Evolutionary conservation across 30 jellyfish, hydroid and myxozoan species (phyloP), one percentile per base, ranked within the genome.

Genomic region (Cassiopea andromeda): DNA sequence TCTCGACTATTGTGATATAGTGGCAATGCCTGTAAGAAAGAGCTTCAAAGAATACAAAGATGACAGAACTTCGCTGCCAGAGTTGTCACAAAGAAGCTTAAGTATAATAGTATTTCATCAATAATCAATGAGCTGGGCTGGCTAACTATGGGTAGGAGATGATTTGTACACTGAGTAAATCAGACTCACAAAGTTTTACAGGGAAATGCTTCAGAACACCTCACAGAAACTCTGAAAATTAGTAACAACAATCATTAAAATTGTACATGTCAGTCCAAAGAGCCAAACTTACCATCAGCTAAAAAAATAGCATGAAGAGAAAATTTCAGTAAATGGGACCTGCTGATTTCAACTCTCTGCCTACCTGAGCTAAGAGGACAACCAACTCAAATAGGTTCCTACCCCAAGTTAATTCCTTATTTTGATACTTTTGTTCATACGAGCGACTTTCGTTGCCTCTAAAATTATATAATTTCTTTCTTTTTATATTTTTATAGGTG

Each of bases 361-460:
- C 93, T 85, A 72, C 85, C 79, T 81, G 71, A 84, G 92, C 92
- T 84, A 79, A 84, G 92, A 85, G 80, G 48, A 84, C 86, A 84
- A 84, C 85, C 60, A 75, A 85, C 74, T 54, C 58, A 19, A 85
- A 75, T 1, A 60, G 87, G 1, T 85, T 85, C 58, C 60, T 84
- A 81, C 81, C 89, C 69, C 80, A 81, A 19, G 91, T 17, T 70
- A 19, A 70, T 12, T 70, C 48, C 50, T 70, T 70, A 70, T 70
- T 70, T 16, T n/a, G 89, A 60, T 58, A 79, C 88, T 79, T 27
- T 27, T 79, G 15, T 79, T 79, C 77, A 79, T 79, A 57, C 77
- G 54, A 79, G 57, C 54, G 60, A 73, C 27, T 73, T 73, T 66
- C 75, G 8, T 19, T 66, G 15, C 60, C 46, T 79, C 38, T 79